phyloP scores from a whole-genome alignment of 2,797 vertebrate species.

The Sphenopsis melanotis region DNA sequence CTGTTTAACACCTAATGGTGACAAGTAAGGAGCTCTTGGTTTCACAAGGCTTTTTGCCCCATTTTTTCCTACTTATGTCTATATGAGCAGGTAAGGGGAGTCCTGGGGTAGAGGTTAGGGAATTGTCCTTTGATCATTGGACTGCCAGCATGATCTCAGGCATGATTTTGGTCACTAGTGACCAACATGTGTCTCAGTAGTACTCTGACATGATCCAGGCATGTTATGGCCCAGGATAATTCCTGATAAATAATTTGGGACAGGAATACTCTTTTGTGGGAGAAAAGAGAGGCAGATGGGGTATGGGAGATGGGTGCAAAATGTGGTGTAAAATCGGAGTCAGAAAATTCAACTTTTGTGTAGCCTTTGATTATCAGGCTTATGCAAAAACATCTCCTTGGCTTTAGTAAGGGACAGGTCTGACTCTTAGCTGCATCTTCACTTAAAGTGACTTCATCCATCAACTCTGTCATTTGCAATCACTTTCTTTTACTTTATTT shows the following conservation, averaged over 20 bases:
- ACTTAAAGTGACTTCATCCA: background rate
- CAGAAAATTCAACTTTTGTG: background rate
- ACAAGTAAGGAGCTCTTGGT: background rate
- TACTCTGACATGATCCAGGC: background rate
- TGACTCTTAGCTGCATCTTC: background rate
- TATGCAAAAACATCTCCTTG: background rate
- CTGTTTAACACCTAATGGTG: background rate
- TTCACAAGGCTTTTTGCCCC: rapidly evolving
- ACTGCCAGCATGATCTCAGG: background rate
- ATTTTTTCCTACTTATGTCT: background rate
- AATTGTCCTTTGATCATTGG: background rate
- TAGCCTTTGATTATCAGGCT: background rate
- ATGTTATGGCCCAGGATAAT: background rate
- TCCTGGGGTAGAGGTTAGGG: background rate
- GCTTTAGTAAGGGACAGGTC: background rate
- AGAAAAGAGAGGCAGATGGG: background rate
- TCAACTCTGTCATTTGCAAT: background rate
- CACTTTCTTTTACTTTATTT: background rate
- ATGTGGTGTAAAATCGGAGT: background rate
- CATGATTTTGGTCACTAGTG: background rate
- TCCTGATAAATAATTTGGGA: background rate
- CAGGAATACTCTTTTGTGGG: background rate
- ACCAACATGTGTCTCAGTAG: rapidly evolving
- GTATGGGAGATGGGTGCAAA: background rate
- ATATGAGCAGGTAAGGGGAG: background rate